Percentiles rank a stretch among this genome's conserved stretches.
Conservation (phyloP, 2,888 invertebrate genomes). For the Colletes collaris region DNA sequence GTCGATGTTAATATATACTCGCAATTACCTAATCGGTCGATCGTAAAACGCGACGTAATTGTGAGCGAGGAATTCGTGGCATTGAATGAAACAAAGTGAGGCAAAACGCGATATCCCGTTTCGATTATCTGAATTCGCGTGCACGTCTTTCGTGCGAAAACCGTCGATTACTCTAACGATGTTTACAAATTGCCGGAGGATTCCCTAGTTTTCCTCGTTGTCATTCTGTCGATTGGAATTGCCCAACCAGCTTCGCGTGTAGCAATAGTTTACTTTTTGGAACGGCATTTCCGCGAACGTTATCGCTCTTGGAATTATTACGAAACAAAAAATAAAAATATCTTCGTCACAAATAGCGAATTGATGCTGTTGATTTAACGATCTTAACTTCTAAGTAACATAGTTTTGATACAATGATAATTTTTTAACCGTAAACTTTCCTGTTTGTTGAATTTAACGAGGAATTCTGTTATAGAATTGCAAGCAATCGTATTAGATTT, state of each 20-base stretch:
- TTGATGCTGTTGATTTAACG: no score
- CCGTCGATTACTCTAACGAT: conserved; percentile 16
- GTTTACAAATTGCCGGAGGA: conserved; percentile 26
- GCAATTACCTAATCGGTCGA: conserved; percentile 44
- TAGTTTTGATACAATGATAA: no score
- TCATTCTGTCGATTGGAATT: conserved; percentile 2
- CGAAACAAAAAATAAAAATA: not conserved
- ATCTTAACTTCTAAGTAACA: no score
- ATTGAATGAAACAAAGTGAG: conserved; percentile 42
- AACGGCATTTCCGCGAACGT: not conserved
- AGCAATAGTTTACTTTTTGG: not conserved
- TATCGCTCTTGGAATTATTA: not conserved
- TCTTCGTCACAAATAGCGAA: no score
- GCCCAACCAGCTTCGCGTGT: not conserved
- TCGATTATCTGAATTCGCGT: conserved; percentile 42
- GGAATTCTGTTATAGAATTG: not conserved
- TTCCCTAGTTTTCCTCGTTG: conserved; percentile 30
- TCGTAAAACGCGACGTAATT: conserved; percentile 13
- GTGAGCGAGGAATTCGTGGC: conserved; percentile 51
- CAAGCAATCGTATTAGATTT: not conserved
- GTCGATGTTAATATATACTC: conserved; percentile 1
- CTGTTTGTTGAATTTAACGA: no score
- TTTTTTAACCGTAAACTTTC: no score
- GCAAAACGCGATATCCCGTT: conserved; percentile 54
- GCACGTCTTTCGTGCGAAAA: conserved; percentile 12